Conservation (phyloP, 1,140 invertebrate genomes). For the Proctacanthus coquilletti region DNA sequence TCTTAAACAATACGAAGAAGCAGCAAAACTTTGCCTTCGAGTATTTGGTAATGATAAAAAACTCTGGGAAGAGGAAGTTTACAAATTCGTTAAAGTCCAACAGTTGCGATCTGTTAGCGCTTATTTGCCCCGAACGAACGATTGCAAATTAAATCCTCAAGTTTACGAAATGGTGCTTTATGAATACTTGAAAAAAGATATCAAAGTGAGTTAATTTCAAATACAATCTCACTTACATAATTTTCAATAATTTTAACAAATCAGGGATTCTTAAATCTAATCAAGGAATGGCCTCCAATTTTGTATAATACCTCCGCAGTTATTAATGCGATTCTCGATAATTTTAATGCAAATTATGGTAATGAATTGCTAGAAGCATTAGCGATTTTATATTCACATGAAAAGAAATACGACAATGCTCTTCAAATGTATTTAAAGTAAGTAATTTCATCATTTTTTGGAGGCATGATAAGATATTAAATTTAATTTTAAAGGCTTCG, state of each 20-base stretch:
- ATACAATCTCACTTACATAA: neutral
- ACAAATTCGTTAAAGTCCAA: constrained; percentile 74
- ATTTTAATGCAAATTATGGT: constrained; percentile 52
- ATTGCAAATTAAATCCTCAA: constrained; percentile 57
- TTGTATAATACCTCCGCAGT: constrained; percentile 79
- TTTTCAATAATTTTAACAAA: neutral
- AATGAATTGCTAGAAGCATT: constrained; percentile 70
- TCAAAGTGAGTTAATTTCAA: constrained; percentile 13
- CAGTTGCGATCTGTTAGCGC: constrained; percentile 72
- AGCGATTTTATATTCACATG: constrained; percentile 81
- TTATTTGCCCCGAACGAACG: constrained; percentile 58
- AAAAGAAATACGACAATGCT: constrained; percentile 84
- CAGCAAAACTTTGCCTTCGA: constrained; percentile 70
- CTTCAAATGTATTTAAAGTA: constrained; percentile 81
- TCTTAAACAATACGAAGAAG: constrained; percentile 58
- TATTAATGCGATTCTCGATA: constrained; percentile 70
- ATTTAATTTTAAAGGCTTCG: constrained; percentile 40
- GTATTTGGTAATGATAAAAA: constrained; percentile 66
- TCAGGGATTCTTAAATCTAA: constrained; percentile 69
- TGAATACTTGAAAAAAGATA: constrained; percentile 80
- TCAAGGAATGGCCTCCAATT: constrained; percentile 72
- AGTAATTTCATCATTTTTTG: constrained; percentile 18
- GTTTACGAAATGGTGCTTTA: constrained; percentile 94
- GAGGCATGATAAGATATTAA: constrained; percentile 1
- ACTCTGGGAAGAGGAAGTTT: constrained; percentile 87